Percentiles rank a stretch among this genome's conserved stretches.
These are phyloP conservation scores for Silurus meridionalis DNA, from an alignment of 2,113 vertebrate species.

Conservation along the genomic window DNA sequence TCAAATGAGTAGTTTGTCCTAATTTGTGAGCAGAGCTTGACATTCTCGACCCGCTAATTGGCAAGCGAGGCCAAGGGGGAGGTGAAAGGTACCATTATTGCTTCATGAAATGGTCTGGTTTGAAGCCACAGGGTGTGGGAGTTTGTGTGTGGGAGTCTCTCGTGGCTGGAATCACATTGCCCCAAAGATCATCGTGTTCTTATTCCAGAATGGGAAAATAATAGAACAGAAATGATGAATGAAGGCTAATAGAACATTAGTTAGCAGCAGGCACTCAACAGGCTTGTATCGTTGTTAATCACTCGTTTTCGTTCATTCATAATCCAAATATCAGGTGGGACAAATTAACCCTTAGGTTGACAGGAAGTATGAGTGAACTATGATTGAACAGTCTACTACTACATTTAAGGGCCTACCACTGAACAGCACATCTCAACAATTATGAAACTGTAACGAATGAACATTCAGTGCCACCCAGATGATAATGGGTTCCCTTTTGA, in stretches of 20 bases:
- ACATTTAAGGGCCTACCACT: no score
- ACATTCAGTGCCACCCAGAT: no score
- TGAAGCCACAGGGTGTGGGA: constrained; percentile 24
- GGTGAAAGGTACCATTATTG: constrained; percentile 40
- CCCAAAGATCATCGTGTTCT: neutral
- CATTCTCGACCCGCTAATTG: constrained; percentile 62
- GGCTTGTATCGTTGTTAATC: neutral
- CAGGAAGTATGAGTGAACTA: neutral
- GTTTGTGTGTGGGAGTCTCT: constrained; percentile 59
- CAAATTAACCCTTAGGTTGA: neutral
- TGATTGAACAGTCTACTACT: neutral
- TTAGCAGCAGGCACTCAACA: neutral
- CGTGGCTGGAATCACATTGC: constrained; percentile 64
- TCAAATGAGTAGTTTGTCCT: constrained; percentile 42
- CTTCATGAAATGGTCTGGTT: constrained; percentile 32
- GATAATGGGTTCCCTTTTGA: no score
- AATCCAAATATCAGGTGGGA: neutral
- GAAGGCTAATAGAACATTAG: neutral
- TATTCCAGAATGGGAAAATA: constrained; percentile 7
- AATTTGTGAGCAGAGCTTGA: constrained; percentile 59
- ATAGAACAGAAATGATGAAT: neutral
- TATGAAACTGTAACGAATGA: no score
- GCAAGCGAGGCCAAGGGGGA: constrained; percentile 56
- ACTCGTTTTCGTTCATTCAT: neutral
- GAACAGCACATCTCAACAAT: no score